Evolutionary conservation across 2,888 invertebrate species (phyloP).

Genomic region (Heliconius aoede): DNA sequence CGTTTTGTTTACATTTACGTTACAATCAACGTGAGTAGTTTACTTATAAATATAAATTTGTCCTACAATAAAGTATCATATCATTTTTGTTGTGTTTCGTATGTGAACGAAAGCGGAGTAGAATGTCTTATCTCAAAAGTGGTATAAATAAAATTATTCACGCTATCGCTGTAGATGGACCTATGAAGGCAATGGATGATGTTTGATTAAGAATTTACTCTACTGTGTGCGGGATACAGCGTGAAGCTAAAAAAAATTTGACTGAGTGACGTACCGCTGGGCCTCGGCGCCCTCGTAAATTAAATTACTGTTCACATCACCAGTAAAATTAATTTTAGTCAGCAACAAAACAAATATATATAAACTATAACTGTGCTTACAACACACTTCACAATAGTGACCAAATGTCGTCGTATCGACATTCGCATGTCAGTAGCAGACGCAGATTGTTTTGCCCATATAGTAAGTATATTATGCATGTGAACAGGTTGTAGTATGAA

Average conservation of each 20-base stretch:
- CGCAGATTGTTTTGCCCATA: slow-evolving; percentile 9
- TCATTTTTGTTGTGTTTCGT: not conserved
- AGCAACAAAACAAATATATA: not conserved
- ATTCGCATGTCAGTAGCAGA: slow-evolving; percentile 17
- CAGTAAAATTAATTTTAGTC: no score
- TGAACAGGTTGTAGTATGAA: slow-evolving; percentile 12
- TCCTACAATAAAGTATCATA: not conserved
- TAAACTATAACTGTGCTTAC: not conserved
- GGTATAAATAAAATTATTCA: not conserved
- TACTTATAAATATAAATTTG: not conserved
- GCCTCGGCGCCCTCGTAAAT: no score
- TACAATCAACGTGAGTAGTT: slow-evolving; percentile 3
- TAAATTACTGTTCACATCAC: no score
- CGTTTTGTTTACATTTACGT: slow-evolving; percentile 18
- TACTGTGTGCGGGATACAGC: no score
- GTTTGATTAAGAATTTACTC: no score
- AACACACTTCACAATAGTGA: not conserved
- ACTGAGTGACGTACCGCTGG: no score
- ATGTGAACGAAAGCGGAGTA: no score
- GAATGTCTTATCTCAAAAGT: not conserved
- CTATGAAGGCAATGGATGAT: no score
- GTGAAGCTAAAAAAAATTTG: no score
- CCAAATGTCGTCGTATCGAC: slow-evolving; percentile 1
- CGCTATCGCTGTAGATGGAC: no score
- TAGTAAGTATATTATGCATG: not conserved